Conservation (phyloP, 2,797 vertebrate genomes). For the Hemitrygon akajei region DNA sequence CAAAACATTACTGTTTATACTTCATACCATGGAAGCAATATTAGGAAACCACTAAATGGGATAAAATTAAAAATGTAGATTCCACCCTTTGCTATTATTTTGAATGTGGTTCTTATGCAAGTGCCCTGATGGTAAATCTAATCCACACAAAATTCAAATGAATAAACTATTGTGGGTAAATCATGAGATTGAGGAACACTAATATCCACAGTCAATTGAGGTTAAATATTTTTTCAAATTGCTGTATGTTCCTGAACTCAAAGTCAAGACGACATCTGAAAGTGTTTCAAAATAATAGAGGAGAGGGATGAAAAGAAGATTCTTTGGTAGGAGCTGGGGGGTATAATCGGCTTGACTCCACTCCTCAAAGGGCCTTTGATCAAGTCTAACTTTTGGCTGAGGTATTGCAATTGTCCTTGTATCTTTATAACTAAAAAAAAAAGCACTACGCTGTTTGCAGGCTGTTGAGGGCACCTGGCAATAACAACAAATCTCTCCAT, state of each 20-base stretch:
- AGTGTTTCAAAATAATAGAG: no score
- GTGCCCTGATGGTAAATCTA: not conserved
- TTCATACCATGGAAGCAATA: not conserved
- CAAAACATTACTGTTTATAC: not conserved
- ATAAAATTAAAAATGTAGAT: not conserved
- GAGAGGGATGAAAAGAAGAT: no score
- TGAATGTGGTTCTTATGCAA: not conserved
- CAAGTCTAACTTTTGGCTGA: not conserved
- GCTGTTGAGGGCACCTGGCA: conserved; percentile 35
- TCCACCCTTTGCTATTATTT: not conserved
- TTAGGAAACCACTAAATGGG: not conserved
- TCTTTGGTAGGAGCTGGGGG: not conserved
- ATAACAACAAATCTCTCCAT: conserved; percentile 28
- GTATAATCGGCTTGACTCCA: not conserved
- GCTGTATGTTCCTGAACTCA: not conserved
- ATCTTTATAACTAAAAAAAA: not conserved
- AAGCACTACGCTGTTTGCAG: conserved; percentile 16
- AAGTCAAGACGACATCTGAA: not conserved
- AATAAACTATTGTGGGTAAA: not conserved
- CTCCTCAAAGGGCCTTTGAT: not conserved
- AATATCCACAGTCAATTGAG: not conserved
- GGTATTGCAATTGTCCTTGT: not conserved
- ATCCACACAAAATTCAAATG: not conserved
- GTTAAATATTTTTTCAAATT: not conserved
- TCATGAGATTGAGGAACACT: not conserved